phyloP scores from a whole-genome alignment of 2,797 vertebrate species.

The Cuculus canorus region DNA sequence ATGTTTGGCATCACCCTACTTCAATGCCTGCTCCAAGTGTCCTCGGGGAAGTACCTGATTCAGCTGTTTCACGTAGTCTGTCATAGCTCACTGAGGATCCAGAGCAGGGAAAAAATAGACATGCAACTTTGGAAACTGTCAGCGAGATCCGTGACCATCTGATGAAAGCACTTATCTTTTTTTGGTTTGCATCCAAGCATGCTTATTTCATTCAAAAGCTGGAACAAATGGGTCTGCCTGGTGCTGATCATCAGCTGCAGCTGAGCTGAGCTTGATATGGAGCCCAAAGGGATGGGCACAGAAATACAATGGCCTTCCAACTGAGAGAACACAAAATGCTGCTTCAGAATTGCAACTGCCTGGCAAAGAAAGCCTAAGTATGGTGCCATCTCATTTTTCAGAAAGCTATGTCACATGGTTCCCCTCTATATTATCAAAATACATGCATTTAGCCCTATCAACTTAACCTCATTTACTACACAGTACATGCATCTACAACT shows the following conservation, averaged over 20 bases:
- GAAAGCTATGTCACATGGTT: background rate
- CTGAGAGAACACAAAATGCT: background rate
- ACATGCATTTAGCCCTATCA: background rate
- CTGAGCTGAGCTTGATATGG: background rate
- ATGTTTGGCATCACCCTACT: background rate
- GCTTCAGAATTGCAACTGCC: background rate
- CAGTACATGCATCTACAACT: background rate
- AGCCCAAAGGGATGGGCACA: background rate
- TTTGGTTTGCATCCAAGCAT: background rate
- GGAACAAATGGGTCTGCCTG: constrained; percentile 3
- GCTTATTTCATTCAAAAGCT: constrained; percentile 14
- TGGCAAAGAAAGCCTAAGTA: background rate
- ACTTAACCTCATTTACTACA: background rate
- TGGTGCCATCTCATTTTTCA: background rate
- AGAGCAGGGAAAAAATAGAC: background rate
- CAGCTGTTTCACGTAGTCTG: background rate
- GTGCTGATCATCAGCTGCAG: background rate
- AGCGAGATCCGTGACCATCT: background rate
- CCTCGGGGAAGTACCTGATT: background rate
- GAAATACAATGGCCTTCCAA: background rate
- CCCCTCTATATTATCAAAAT: background rate
- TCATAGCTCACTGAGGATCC: background rate
- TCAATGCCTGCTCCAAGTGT: background rate
- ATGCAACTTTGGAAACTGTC: background rate
- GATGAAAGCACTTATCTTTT: constrained; percentile 17